phyloP scores from a whole-genome alignment of 2,888 invertebrate genomes.

The Achlya flavicornis region DNA sequence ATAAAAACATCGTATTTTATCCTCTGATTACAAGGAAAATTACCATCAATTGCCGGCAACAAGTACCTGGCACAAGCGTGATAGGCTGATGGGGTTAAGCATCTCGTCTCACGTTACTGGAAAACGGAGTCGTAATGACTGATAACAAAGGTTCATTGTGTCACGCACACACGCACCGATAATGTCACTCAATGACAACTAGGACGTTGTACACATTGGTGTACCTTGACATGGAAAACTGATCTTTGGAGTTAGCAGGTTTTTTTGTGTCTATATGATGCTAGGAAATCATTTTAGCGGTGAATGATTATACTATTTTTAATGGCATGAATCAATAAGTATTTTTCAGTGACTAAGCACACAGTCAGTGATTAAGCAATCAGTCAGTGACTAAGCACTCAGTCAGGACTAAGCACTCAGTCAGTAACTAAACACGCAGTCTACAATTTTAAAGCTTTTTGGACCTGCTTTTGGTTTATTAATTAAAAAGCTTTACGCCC shows the following conservation, averaged over 20 bases:
- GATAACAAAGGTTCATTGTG: conserved; percentile 57
- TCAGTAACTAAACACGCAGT: too few species aligned
- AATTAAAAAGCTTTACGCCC: too few species aligned
- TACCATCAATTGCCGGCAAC: neutral
- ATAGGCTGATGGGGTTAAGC: conserved; percentile 1
- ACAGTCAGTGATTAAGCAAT: too few species aligned
- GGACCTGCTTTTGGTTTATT: too few species aligned
- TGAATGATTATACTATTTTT: too few species aligned
- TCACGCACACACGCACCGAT: conserved; percentile 34
- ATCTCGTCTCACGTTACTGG: conserved; percentile 35
- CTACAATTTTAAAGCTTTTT: too few species aligned
- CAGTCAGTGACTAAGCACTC: too few species aligned
- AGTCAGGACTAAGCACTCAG: too few species aligned
- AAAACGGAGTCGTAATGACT: conserved; percentile 38
- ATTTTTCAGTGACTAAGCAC: too few species aligned
- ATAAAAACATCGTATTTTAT: neutral
- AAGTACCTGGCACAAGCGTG: neutral
- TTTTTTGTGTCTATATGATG: too few species aligned
- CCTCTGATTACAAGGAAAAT: conserved; percentile 3
- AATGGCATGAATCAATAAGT: neutral
- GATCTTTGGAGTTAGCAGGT: neutral
- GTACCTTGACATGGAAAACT: neutral
- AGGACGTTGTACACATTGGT: conserved; percentile 20
- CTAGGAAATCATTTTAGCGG: too few species aligned
- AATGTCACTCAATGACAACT: conserved; percentile 28